These are phyloP conservation scores for Carettochelys insculpta DNA, from an alignment of 2,113 vertebrate species.

Conservation along the genomic window DNA sequence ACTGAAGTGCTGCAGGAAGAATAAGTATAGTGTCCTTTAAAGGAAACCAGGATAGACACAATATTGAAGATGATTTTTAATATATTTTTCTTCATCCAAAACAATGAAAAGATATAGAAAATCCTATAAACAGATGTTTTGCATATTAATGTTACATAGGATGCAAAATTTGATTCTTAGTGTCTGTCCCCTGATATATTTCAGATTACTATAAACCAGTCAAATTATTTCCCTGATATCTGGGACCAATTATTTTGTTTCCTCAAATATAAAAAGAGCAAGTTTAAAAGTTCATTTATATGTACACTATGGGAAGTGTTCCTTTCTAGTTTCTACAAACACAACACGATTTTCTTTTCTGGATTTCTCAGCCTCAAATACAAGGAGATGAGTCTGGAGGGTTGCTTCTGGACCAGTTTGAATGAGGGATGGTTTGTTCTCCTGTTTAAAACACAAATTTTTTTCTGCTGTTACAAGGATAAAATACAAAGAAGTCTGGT, in stretches of 20 bases:
- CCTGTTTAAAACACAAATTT: slow-evolving; percentile 8
- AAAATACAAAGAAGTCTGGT: neutral
- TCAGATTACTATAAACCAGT: neutral
- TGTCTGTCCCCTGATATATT: neutral
- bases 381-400: slow-evolving; percentile 42
- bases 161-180: neutral
- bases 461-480: neutral
- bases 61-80: neutral
- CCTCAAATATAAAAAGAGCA: neutral
- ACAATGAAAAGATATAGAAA: neutral
- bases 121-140: neutral
- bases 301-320: neutral
- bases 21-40: neutral
- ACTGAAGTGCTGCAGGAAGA: neutral
- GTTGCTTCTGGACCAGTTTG: slow-evolving; percentile 41
- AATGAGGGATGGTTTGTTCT: slow-evolving; percentile 44
- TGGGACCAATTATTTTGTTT: neutral
- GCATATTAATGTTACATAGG: neutral
- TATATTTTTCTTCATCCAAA: neutral
- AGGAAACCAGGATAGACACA: neutral
- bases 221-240: neutral
- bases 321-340: neutral
- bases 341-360: slow-evolving; percentile 31
- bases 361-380: slow-evolving; percentile 53
- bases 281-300: neutral